Base-by-base conservation (phyloP, 2,797 vertebrate genomes). In the Geotrypetes seraphini region DNA sequence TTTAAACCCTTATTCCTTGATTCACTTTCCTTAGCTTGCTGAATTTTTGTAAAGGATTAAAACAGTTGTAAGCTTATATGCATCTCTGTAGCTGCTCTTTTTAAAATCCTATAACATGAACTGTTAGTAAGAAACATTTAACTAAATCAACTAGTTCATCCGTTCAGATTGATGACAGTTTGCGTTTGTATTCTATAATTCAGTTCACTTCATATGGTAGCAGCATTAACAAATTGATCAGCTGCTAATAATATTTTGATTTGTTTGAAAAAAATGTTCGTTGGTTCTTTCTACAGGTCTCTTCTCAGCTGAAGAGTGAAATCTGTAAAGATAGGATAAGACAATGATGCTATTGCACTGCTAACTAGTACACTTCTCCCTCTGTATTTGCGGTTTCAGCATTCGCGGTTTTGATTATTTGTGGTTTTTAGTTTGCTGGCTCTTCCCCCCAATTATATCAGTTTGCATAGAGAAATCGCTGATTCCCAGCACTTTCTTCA, bases 1-100 rank as follows among this genome's bases (percentile, higher is more conserved):
- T 52, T 61, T 39, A 54, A 54, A 57, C 42, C 27, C 37, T 34
- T 39, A 44, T 39, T 10, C 45, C 42, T 52, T 45, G 39, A 51
- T 47, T 67, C 54, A 47, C 33, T 32, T 16, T 25, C 51, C 16
- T 39, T 34, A 39, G 52, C 43, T 25, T n/a, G 19, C 50, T 42
- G 42, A 40, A 1, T 37, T 12, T 28, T 0, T 1, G 12, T 10
- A 7, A 25, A 19, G 7, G 35, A 43, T 50, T 31, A 33, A 28
- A 21, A 33, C 36, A 34, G 1, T 33, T n/a, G n/a, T n/a, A n/a
- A n/a, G n/a, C 12, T 12, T 17, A 14, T 1, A 11, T n/a, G 8
- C 22, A 2, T 0, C 1, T 3, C 25, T 26, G 17, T 47, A 19
- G 17, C 47, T 5, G 13, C 11, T 32, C 43, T 52, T 42, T 56